Evolutionary conservation across 2,888 invertebrate species (phyloP).

Genomic region (Drosophila meridionalis): DNA sequence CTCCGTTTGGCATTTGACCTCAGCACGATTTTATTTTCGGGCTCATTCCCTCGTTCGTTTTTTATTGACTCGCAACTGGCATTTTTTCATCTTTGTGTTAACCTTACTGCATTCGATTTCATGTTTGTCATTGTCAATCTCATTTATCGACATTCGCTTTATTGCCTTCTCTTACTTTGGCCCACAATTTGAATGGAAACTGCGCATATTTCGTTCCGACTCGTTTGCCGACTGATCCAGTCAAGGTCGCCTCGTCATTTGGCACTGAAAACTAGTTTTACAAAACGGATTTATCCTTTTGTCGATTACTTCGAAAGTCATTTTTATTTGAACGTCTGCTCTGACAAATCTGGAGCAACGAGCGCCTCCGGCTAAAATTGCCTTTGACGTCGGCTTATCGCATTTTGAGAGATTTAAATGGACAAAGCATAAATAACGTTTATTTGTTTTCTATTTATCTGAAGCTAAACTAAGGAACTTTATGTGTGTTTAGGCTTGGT

Average conservation of each 20-base stretch:
- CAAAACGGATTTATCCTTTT: conserved; percentile 26
- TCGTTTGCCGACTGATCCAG: conserved; percentile 37
- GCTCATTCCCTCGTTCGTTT: conserved; percentile 23
- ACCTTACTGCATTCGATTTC: conserved; percentile 70
- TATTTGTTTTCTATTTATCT: background rate
- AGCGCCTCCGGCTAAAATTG: background rate
- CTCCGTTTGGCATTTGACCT: conserved; percentile 62
- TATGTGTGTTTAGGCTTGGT: background rate
- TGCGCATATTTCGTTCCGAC: conserved; percentile 32
- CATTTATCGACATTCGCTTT: conserved; percentile 76
- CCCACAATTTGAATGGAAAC: conserved; percentile 63
- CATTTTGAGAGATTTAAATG: conserved; percentile 21
- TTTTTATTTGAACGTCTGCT: conserved; percentile 16
- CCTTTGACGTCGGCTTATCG: conserved; percentile 11
- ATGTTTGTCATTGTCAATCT: conserved; percentile 79
- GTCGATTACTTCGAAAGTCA: conserved; percentile 36
- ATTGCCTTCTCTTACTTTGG: conserved; percentile 46
- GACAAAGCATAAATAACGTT: background rate
- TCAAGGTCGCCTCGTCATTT: conserved; percentile 45
- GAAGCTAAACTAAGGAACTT: background rate
- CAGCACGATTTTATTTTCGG: conserved; percentile 63
- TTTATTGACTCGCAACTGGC: conserved; percentile 63
- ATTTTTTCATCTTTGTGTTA: conserved; percentile 59
- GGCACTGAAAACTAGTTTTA: conserved; percentile 33
- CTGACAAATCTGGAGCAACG: conserved; percentile 19